These are phyloP conservation scores for Patiria miniata DNA, from an alignment of 35 echinoderm and acorn worm species.

Conservation along the genomic window DNA sequence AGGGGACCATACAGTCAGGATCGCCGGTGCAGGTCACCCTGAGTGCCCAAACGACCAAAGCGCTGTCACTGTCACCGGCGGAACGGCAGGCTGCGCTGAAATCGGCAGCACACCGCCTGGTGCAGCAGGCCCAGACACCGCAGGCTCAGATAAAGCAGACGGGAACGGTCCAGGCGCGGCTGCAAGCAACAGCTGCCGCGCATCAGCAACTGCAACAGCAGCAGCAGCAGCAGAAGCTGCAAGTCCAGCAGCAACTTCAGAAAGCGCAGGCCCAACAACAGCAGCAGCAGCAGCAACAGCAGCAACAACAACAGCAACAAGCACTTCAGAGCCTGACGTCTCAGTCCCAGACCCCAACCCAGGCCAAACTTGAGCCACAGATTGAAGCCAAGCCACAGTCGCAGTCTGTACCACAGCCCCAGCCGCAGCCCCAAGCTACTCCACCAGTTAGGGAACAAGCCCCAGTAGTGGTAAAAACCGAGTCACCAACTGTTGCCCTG, in stretches of 20 bases:
- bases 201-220: constrained; percentile 43
- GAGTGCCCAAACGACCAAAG: background rate
- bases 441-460: constrained; percentile 26
- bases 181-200: background rate
- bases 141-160: constrained; percentile 25
- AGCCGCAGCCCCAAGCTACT: constrained; percentile 22
- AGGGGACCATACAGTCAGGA: background rate
- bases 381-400: background rate
- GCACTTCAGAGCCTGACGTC: background rate
- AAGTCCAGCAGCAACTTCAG: no score
- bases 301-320: background rate
- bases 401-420: constrained; percentile 39
- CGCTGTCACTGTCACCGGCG: constrained; percentile 25
- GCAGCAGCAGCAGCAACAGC: background rate
- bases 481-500: no score
- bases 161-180: background rate
- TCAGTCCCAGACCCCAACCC: background rate
- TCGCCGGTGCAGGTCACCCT: constrained; percentile 6
- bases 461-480: background rate
- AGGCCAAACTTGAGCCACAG: constrained; percentile 24
- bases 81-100: background rate
- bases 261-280: background rate
- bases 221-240: background rate
- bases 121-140: background rate
- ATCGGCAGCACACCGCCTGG: background rate